These are phyloP conservation scores for Mirza zaza DNA, from an alignment of 2,113 vertebrate genomes.

Conservation along the genomic window DNA sequence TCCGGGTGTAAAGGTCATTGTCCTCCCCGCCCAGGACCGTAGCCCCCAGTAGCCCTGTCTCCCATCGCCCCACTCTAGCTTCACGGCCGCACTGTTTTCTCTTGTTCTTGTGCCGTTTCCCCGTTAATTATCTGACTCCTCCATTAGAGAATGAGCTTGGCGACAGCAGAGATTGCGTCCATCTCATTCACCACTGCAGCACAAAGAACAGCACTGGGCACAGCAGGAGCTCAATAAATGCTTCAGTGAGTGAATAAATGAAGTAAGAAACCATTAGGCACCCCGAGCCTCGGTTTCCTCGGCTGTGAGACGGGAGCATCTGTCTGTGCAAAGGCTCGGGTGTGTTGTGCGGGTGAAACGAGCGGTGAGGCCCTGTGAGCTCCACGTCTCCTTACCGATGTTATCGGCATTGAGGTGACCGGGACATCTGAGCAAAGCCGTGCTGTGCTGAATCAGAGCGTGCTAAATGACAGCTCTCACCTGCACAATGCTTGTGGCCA, in stretches of 20 bases:
- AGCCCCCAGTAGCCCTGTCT: background rate
- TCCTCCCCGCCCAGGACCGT: rapidly evolving
- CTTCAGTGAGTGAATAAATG: background rate
- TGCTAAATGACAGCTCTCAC: background rate
- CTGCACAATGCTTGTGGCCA: too few relatives aligned
- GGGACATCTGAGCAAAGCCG: background rate
- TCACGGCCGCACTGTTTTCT: background rate
- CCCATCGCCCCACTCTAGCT: background rate
- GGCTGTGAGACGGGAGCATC: background rate
- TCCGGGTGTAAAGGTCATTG: background rate
- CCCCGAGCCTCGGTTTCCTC: background rate
- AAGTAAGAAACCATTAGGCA: background rate
- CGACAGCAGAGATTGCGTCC: too few relatives aligned
- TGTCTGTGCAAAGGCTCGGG: background rate
- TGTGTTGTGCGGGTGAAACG: rapidly evolving
- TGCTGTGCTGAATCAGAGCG: background rate
- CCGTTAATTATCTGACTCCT: background rate
- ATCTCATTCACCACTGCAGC: background rate
- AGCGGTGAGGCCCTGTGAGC: background rate
- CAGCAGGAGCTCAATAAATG: background rate
- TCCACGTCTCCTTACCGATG: background rate
- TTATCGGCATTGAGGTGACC: background rate
- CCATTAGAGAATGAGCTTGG: background rate
- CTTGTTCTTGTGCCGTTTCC: background rate
- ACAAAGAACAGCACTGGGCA: background rate